phyloP scores from a whole-genome alignment of 2,113 vertebrate genomes.

The Pseudorectes ferrugineus region DNA sequence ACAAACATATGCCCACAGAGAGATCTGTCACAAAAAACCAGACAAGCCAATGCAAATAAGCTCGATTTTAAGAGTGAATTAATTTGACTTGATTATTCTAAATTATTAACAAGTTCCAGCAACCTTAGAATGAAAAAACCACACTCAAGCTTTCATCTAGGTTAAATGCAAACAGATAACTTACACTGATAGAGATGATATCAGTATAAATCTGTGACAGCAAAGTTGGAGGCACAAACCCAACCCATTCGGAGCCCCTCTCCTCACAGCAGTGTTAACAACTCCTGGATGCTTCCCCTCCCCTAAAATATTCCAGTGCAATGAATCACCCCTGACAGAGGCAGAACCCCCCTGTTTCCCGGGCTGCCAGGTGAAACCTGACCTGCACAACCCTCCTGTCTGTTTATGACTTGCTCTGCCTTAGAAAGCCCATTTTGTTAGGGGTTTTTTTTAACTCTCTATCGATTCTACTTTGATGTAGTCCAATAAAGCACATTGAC shows the following conservation, averaged over 20 bases:
- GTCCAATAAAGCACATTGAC: constrained; percentile 31
- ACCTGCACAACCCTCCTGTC: not conserved
- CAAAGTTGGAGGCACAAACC: not conserved
- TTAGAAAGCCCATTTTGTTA: not conserved
- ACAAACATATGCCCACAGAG: not conserved
- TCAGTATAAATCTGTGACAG: not conserved
- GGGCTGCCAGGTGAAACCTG: not conserved
- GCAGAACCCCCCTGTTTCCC: not conserved
- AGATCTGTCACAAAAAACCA: not conserved
- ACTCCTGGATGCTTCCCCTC: not conserved
- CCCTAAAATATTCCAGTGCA: not conserved
- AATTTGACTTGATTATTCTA: constrained; percentile 20
- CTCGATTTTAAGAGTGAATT: constrained; percentile 4
- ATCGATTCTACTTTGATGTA: constrained; percentile 20
- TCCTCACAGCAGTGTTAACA: not conserved
- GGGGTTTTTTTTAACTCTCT: not conserved
- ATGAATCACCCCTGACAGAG: not conserved
- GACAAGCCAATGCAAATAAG: constrained; percentile 31
- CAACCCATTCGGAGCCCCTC: not conserved
- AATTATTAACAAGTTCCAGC: constrained; percentile 54
- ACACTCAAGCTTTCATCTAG: not conserved
- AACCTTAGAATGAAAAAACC: not conserved
- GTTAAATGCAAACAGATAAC: constrained; percentile 4
- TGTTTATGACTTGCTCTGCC: not conserved
- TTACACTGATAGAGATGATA: not conserved